phyloP scores from a whole-genome alignment of 2,113 vertebrate genomes.

The Nyctereutes procyonoides region DNA sequence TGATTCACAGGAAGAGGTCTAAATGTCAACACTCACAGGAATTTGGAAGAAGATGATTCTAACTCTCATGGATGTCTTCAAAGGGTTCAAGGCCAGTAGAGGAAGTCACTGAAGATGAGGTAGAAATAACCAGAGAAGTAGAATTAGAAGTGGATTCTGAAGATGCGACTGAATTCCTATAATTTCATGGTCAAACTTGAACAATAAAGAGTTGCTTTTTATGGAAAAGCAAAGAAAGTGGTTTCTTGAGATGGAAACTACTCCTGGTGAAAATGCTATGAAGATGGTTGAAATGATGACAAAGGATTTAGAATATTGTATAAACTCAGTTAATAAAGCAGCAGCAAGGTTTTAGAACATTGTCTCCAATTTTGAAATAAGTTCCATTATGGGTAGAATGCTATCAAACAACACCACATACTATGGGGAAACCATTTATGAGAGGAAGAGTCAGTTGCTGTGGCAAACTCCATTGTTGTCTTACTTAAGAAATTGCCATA shows the following conservation, averaged over 20 bases:
- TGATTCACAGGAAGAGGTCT: background rate
- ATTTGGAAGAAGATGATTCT: background rate
- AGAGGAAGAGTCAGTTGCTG: background rate
- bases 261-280: background rate
- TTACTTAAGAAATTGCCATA: background rate
- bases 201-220: background rate
- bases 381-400: background rate
- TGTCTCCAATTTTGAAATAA: background rate
- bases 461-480: background rate
- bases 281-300: background rate
- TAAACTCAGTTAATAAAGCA: background rate
- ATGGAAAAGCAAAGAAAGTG: background rate
- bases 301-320: background rate
- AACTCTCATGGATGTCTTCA: background rate
- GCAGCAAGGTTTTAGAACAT: background rate
- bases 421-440: background rate
- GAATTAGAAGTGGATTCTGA: background rate
- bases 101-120: background rate
- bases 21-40: background rate
- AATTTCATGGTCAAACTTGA: background rate
- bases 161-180: background rate
- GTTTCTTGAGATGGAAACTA: background rate
- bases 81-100: background rate
- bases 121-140: background rate
- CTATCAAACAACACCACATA: background rate